A percentile compares a stretch with the other conserved stretches of the same genome.
phyloP scores from a whole-genome alignment of 2,888 invertebrate species.

The Tinea semifulvella region DNA sequence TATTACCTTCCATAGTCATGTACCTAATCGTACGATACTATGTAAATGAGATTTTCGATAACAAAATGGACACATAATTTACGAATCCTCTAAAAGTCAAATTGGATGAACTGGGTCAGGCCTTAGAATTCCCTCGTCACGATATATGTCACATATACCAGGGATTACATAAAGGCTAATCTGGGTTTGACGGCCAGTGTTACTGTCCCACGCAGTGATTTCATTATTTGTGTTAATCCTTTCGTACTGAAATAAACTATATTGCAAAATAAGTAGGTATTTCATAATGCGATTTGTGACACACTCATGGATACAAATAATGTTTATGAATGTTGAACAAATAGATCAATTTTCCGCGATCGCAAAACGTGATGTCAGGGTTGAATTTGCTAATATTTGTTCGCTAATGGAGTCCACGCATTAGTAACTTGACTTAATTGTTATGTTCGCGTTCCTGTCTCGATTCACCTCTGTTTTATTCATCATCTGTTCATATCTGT shows the following conservation, averaged over 20 bases:
- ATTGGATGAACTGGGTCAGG: background rate
- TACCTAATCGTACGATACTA: too few relatives aligned
- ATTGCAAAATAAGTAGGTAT: background rate
- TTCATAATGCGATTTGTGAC: background rate
- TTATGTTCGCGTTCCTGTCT: slow-evolving; percentile 26
- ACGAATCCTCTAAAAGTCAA: background rate
- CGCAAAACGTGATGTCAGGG: slow-evolving; percentile 24
- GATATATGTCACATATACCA: background rate
- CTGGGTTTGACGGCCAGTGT: slow-evolving; percentile 1
- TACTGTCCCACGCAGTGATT: background rate
- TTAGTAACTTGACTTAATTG: slow-evolving; percentile 26
- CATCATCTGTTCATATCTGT: slow-evolving; percentile 1
- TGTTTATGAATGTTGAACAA: background rate
- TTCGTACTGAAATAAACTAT: too few relatives aligned
- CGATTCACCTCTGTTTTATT: background rate
- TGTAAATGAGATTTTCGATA: too few relatives aligned
- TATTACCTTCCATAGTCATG: too few relatives aligned
- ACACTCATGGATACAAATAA: background rate
- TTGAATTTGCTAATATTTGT: slow-evolving; percentile 51
- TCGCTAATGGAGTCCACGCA: slow-evolving; percentile 39
- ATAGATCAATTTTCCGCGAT: background rate
- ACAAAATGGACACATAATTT: too few relatives aligned
- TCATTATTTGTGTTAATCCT: background rate
- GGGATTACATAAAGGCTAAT: background rate
- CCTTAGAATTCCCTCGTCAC: slow-evolving; percentile 1